A percentile compares a stretch with the other conserved stretches of the same genome.
phyloP scores from a whole-genome alignment of 2,888 invertebrate genomes.

The Machimus atricapillus region DNA sequence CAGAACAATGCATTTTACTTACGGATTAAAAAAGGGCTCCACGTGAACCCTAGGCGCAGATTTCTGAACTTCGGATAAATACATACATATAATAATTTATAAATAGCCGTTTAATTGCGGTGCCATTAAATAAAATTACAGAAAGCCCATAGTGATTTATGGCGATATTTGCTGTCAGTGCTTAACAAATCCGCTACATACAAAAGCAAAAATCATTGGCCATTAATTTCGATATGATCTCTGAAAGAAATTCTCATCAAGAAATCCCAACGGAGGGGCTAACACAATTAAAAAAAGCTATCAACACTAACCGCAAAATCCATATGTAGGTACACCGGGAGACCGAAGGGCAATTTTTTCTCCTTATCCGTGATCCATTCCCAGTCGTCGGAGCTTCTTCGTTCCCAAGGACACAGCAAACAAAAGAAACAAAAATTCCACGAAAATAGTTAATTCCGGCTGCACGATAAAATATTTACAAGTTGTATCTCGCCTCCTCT shows the following conservation, averaged over 20 bases:
- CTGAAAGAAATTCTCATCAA: slow-evolving; percentile 35
- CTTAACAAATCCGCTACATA: not conserved
- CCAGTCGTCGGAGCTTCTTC: not conserved
- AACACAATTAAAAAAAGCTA: slow-evolving; percentile 39
- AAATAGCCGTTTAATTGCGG: not conserved
- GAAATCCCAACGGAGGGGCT: slow-evolving; percentile 15
- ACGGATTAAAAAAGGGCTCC: not conserved
- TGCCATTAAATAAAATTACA: not conserved
- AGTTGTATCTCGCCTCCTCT: slow-evolving; percentile 30
- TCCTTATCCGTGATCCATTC: slow-evolving; percentile 30
- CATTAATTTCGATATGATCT: slow-evolving; percentile 38
- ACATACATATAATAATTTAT: slow-evolving; percentile 3
- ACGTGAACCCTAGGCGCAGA: not conserved
- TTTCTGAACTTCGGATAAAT: not conserved
- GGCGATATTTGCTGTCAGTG: not conserved
- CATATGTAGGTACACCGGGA: not conserved
- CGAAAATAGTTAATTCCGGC: slow-evolving; percentile 35
- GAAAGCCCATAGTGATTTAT: slow-evolving; percentile 24
- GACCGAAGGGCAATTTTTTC: slow-evolving; percentile 27
- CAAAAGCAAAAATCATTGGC: slow-evolving; percentile 23
- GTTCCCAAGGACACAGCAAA: not conserved
- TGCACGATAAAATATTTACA: slow-evolving; percentile 39
- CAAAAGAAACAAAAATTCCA: slow-evolving; percentile 19
- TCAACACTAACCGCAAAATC: slow-evolving; percentile 25
- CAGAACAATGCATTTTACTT: not conserved